phyloP scores from a whole-genome alignment of 2,797 vertebrate genomes.

The Falco biarmicus region DNA sequence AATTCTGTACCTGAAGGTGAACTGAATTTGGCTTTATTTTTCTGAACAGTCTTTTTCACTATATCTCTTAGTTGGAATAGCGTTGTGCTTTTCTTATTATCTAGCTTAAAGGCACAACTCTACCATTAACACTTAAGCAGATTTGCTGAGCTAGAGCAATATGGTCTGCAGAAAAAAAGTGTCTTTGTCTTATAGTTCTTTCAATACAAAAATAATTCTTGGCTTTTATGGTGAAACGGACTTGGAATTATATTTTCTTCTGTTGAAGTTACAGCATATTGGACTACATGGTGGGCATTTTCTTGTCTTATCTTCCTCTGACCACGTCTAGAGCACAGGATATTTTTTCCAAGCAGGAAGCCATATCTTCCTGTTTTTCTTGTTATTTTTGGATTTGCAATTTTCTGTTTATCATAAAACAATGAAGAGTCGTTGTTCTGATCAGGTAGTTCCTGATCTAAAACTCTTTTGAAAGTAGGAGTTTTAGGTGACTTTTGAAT shows the following conservation, averaged over 20 bases:
- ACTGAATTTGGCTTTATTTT: background rate
- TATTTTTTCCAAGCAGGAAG: background rate
- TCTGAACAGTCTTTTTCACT: background rate
- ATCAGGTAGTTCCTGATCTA: background rate
- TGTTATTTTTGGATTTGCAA: background rate
- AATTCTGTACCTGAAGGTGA: background rate
- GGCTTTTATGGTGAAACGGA: background rate
- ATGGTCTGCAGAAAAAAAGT: background rate
- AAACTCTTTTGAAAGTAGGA: background rate
- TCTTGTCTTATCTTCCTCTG: background rate
- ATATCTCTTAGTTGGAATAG: background rate
- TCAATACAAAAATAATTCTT: background rate
- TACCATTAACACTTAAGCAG: background rate
- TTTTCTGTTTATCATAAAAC: background rate
- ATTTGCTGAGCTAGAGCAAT: background rate
- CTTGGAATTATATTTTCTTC: background rate
- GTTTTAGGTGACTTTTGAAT: background rate
- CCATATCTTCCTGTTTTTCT: background rate
- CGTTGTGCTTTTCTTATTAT: background rate
- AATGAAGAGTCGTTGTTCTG: background rate
- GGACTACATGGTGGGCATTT: background rate
- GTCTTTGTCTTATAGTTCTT: background rate
- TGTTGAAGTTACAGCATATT: background rate
- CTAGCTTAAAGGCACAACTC: background rate
- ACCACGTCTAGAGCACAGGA: background rate